Evolutionary conservation across 2,888 invertebrate species (phyloP), one percentile per base, ranked within the genome.

Genomic region (Nezara viridula): DNA sequence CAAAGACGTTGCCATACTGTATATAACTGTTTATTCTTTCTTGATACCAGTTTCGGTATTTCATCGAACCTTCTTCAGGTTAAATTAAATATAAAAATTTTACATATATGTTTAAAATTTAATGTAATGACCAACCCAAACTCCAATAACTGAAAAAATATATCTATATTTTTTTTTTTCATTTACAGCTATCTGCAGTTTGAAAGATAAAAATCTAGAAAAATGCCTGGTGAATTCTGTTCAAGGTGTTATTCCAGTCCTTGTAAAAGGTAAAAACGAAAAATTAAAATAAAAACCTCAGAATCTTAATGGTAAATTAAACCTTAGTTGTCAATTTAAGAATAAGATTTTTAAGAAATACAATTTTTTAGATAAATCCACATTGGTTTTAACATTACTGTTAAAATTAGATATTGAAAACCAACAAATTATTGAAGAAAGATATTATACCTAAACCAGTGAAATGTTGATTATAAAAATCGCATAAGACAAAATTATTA

Each of bases 141-240:
- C n/a, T 7, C n/a, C 4, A 55, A 9, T 60, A 12, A 55, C n/a
- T n/a, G n/a, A 55, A n/a, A n/a, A 9, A 24, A 55, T n/a, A n/a
- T n/a, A n/a, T n/a, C n/a, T n/a, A n/a, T n/a, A n/a, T n/a, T n/a
- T 86, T 86, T 7, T 52, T 24, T 52, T 24, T 88, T 52, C 60
- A 88, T 87, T 88, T 40, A 47, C 85, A 66, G 89, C 37, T 16
- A 52, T 89, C n/a, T 89, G 89, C 66, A 89, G 88, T 49, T 49
- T 52, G 85, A 88, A 88, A 52, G 89, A 89, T 55, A 44, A n/a
- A 12, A 27, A 47, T 16, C 16, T 88, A 10, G 88, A 88, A 10
- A 85, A 89, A 16, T 89, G 89, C 55, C 50, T 88, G 1, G 21
- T 19, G 47, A n/a, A 44, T 2, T 81, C 66, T 32, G 7, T 88